Percentiles rank a stretch among this genome's conserved stretches.
Evolutionary conservation across 2,113 vertebrate species (phyloP).

Genomic region (Neodontobutis hainanensis): DNA sequence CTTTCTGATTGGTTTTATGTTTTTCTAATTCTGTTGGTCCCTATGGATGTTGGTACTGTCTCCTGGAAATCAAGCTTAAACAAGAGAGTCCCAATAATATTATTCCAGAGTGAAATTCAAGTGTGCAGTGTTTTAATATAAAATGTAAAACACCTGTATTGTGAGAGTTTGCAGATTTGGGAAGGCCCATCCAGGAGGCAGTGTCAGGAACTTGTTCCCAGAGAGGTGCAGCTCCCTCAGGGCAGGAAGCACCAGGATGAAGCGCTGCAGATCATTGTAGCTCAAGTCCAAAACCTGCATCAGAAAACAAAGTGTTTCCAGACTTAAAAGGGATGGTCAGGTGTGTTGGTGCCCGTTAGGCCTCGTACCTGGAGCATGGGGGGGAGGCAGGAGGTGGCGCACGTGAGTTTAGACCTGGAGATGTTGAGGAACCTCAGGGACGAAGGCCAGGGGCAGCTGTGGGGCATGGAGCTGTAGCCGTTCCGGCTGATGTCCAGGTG

Average conservation of each 20-base stretch:
- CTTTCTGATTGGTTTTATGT: too few relatives aligned
- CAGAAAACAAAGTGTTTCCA: too few relatives aligned
- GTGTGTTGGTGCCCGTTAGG: too few relatives aligned
- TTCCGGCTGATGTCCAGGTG: slow-evolving; percentile 84
- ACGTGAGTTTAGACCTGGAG: slow-evolving; percentile 77
- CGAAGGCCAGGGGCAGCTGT: slow-evolving; percentile 81
- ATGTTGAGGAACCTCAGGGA: slow-evolving; percentile 83
- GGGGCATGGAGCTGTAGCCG: slow-evolving; percentile 77
- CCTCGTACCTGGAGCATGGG: slow-evolving; percentile 52
- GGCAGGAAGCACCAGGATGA: slow-evolving; percentile 69
- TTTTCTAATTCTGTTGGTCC: too few relatives aligned
- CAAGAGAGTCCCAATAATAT: too few relatives aligned
- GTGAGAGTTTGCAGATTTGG: slow-evolving; percentile 76
- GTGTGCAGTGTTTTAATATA: too few relatives aligned
- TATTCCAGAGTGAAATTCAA: too few relatives aligned
- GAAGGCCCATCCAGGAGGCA: slow-evolving; percentile 74
- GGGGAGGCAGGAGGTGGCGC: slow-evolving; percentile 80
- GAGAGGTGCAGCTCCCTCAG: slow-evolving; percentile 85
- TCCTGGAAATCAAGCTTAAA: too few relatives aligned
- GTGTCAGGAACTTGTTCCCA: slow-evolving; percentile 81
- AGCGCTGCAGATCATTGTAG: slow-evolving; percentile 78
- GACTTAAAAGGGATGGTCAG: background rate
- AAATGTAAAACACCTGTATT: slow-evolving; percentile 55
- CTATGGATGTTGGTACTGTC: too few relatives aligned
- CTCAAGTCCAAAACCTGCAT: slow-evolving; percentile 86